phyloP scores from a whole-genome alignment of 2,113 vertebrate genomes.

The Gopherus flavomarginatus region DNA sequence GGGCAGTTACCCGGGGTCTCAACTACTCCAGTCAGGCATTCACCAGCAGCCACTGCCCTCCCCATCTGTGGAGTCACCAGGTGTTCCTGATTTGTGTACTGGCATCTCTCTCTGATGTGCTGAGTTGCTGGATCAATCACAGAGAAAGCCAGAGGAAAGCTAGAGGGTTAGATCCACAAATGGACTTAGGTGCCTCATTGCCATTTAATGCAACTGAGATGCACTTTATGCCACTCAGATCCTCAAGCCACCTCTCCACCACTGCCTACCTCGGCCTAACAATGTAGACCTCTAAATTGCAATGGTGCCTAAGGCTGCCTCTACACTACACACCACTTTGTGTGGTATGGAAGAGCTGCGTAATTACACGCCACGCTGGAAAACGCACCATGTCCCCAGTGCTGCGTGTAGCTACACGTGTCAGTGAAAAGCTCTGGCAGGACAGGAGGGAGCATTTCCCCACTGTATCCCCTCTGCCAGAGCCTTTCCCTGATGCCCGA shows the following conservation, averaged over 20 bases:
- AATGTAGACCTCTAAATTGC: not conserved
- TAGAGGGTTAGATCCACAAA: not conserved
- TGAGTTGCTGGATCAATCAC: not conserved
- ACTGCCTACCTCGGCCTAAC: not conserved
- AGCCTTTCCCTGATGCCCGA: not conserved
- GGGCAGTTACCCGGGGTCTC: not conserved
- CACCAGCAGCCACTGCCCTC: not conserved
- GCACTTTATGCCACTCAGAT: not conserved
- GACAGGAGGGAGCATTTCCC: not conserved
- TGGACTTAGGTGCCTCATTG: not conserved
- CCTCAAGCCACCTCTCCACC: too few relatives aligned
- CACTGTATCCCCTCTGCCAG: not conserved
- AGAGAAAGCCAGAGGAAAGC: not conserved
- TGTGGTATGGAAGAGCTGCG: not conserved
- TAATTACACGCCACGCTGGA: not conserved
- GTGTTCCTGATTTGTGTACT: fast-evolving
- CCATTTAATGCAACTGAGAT: not conserved
- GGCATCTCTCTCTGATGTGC: not conserved
- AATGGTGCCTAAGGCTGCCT: not conserved
- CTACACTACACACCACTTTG: not conserved
- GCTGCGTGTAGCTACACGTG: not conserved
- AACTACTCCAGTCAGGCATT: not conserved
- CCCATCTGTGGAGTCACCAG: not conserved
- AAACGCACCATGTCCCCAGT: not conserved
- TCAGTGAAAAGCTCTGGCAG: not conserved